These are phyloP conservation scores for Agonopterix subpropinquella DNA, from an alignment of 2,888 invertebrate genomes.

Conservation along the genomic window DNA sequence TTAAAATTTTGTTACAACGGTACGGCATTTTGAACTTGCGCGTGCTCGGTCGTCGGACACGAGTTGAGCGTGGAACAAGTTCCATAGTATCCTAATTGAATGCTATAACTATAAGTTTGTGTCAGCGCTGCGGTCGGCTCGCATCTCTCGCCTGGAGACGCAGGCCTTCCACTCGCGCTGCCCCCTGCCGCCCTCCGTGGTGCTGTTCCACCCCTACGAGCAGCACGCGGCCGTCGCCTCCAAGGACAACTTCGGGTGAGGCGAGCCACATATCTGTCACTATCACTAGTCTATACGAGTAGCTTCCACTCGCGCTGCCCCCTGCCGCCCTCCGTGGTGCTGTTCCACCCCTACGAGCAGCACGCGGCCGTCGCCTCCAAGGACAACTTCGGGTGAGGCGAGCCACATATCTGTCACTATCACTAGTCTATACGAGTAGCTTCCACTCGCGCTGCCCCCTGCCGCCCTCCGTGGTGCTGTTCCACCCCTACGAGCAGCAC, in stretches of 20 bases:
- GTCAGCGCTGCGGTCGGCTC: constrained; percentile 38
- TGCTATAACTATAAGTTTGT: not conserved
- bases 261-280: no score
- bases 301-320: constrained; percentile 88
- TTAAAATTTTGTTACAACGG: no score
- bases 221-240: constrained; percentile 91
- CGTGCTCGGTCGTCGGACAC: no score
- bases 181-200: constrained; percentile 83
- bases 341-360: constrained; percentile 93
- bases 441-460: constrained; percentile 88
- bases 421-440: no score
- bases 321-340: constrained; percentile 84
- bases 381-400: constrained; percentile 83
- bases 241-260: constrained; percentile 84
- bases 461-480: constrained; percentile 85
- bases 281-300: no score
- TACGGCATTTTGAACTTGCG: no score
- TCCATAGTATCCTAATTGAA: no score
- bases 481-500: constrained; percentile 94
- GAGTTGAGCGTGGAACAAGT: no score
- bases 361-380: constrained; percentile 91
- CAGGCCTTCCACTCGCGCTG: constrained; percentile 90
- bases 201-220: constrained; percentile 93
- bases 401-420: no score
- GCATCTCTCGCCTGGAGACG: constrained; percentile 82